These are phyloP conservation scores for Augochlora pura DNA, from an alignment of 1,140 invertebrate species.

Conservation along the genomic window DNA sequence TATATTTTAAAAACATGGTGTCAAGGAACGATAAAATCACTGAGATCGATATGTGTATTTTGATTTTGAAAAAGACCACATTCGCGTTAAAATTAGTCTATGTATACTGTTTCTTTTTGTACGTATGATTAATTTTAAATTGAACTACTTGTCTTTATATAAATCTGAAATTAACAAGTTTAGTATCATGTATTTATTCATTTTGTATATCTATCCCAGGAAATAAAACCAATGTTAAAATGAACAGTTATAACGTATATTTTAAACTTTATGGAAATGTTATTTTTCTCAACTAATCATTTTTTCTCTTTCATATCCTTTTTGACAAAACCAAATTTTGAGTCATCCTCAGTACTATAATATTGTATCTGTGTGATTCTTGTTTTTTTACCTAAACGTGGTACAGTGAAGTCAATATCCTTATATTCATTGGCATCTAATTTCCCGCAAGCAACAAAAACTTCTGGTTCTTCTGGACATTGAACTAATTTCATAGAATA, in stretches of 20 bases:
- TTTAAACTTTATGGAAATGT: background rate
- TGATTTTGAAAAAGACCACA: no score
- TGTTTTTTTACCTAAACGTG: slow-evolving; percentile 41
- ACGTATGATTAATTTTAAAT: no score
- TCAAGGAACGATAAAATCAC: no score
- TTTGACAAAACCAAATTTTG: slow-evolving; percentile 47
- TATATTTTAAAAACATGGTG: no score
- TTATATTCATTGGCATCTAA: slow-evolving; percentile 38
- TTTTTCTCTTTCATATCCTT: background rate
- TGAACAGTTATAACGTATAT: background rate
- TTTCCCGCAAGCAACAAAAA: slow-evolving; percentile 22
- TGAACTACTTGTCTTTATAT: no score
- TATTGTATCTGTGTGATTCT: slow-evolving; percentile 17
- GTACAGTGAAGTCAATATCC: slow-evolving; percentile 34
- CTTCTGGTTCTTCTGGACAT: slow-evolving; percentile 36
- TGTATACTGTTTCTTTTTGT: no score
- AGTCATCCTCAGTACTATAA: slow-evolving; percentile 12
- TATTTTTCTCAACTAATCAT: background rate
- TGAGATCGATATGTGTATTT: no score
- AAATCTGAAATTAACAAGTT: background rate
- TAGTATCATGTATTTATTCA: background rate
- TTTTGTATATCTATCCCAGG: background rate
- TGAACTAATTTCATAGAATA: slow-evolving; percentile 28
- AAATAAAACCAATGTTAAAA: background rate
- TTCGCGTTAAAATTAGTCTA: no score